Conservation (phyloP, 2,113 vertebrate genomes). For the Boulengerochromis microlepis region DNA sequence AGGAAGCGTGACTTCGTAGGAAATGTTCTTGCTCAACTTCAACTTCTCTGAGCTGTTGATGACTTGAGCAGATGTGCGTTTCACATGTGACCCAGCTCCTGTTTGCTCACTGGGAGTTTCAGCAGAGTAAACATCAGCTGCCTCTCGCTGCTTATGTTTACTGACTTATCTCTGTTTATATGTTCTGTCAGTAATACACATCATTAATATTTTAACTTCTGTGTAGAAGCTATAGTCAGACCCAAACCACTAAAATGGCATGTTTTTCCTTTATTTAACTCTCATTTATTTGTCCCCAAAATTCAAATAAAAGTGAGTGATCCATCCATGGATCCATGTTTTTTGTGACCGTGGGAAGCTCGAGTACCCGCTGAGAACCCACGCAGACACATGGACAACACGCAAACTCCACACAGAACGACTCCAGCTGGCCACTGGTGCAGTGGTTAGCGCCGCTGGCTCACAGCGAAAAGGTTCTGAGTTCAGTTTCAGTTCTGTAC, state of each 20-base stretch:
- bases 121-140: not conserved
- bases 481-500: not conserved
- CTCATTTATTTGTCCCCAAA: not conserved
- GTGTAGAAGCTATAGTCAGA: not conserved
- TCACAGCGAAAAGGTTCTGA: not conserved
- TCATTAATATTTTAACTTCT: not conserved
- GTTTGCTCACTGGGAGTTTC: not conserved
- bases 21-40: not conserved
- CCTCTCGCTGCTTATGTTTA: not conserved
- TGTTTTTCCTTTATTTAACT: not conserved
- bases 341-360: not conserved
- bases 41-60: not conserved
- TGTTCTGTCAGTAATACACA: not conserved
- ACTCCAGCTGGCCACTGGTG: not conserved
- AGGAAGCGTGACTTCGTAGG: not conserved
- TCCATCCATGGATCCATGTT: not conserved
- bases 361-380: rapidly evolving
- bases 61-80: not conserved
- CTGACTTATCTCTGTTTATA: not conserved
- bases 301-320: not conserved
- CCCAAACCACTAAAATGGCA: not conserved
- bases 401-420: rapidly evolving
- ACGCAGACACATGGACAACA: not conserved
- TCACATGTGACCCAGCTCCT: not conserved
- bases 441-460: rapidly evolving